phyloP scores from a whole-genome alignment of 2,888 invertebrate species.

The Xanthia togata region DNA sequence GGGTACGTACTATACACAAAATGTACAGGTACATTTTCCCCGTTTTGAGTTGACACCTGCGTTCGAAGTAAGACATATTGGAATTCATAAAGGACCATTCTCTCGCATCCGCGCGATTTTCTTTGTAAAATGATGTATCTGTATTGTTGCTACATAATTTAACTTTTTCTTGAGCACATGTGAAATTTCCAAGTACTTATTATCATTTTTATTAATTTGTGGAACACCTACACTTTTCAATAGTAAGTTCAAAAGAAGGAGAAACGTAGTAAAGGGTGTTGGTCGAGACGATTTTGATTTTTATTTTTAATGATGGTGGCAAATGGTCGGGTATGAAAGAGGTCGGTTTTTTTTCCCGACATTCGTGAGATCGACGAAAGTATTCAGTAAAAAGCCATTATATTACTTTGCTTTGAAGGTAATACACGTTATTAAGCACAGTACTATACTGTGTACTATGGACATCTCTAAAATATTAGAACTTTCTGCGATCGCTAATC shows the following conservation, averaged over 20 bases:
- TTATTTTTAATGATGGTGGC: conserved; percentile 44
- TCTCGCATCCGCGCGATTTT: conserved; percentile 48
- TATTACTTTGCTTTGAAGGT: conserved; percentile 10
- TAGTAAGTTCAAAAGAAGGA: conserved; percentile 21
- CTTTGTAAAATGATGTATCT: conserved; percentile 56
- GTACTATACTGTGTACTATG: not conserved
- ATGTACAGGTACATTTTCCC: conserved; percentile 45
- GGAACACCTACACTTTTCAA: conserved; percentile 20
- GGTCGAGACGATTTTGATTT: conserved; percentile 30
- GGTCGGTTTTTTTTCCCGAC: conserved; percentile 7
- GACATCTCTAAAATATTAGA: not conserved
- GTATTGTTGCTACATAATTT: conserved; percentile 59
- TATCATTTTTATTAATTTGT: conserved; percentile 10
- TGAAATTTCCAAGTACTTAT: conserved; percentile 33
- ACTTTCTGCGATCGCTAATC: not conserved
- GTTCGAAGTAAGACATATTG: conserved; percentile 66
- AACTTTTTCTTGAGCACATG: conserved; percentile 45
- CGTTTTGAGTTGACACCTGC: conserved; percentile 64
- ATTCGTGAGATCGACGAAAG: conserved; percentile 12
- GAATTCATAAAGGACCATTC: conserved; percentile 64
- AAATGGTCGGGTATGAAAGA: conserved; percentile 19
- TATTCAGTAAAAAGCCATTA: conserved; percentile 1
- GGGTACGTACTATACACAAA: not conserved
- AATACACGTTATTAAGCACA: not conserved
- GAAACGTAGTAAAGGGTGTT: conserved; percentile 19